These are phyloP conservation scores for Cylas formicarius DNA, from an alignment of 1,140 invertebrate species.

Conservation along the genomic window DNA sequence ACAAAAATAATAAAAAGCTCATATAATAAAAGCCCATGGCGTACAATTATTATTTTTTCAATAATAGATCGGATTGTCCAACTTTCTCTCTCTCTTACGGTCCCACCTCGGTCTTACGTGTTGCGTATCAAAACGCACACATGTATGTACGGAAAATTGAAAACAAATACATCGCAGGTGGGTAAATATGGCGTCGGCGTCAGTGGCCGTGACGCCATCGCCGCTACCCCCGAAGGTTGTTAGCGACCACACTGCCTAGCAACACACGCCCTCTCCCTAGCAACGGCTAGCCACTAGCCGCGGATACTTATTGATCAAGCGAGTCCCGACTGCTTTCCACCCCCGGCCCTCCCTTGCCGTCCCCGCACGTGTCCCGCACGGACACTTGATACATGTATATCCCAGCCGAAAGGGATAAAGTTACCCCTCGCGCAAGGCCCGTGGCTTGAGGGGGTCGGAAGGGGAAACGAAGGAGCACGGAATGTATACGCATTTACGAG, in stretches of 20 bases:
- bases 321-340: slow-evolving; percentile 16
- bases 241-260: slow-evolving; percentile 45
- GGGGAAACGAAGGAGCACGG: slow-evolving; percentile 2
- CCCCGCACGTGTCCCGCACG: slow-evolving; percentile 26
- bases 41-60: too few species aligned
- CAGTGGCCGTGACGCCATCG: slow-evolving; percentile 40
- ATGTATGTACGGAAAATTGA: slow-evolving; percentile 37
- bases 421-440: slow-evolving; percentile 7
- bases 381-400: slow-evolving; percentile 36
- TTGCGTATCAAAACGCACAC: slow-evolving; percentile 17
- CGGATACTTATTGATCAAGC: slow-evolving; percentile 44
- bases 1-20: too few species aligned
- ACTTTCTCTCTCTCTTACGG: neutral
- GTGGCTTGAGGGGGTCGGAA: neutral
- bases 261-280: slow-evolving; percentile 44
- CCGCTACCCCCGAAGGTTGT: slow-evolving; percentile 43
- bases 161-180: slow-evolving; percentile 43
- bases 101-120: neutral
- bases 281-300: slow-evolving; percentile 45
- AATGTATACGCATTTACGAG: too few species aligned
- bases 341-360: slow-evolving; percentile 10
- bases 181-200: slow-evolving; percentile 36
- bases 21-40: too few species aligned
- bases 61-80: too few species aligned
- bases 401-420: slow-evolving; percentile 30